A percentile compares a stretch with the other conserved stretches of the same genome.
These are phyloP conservation scores for Drosophila jambulina DNA, from an alignment of 1,140 invertebrate genomes.

Conservation along the genomic window DNA sequence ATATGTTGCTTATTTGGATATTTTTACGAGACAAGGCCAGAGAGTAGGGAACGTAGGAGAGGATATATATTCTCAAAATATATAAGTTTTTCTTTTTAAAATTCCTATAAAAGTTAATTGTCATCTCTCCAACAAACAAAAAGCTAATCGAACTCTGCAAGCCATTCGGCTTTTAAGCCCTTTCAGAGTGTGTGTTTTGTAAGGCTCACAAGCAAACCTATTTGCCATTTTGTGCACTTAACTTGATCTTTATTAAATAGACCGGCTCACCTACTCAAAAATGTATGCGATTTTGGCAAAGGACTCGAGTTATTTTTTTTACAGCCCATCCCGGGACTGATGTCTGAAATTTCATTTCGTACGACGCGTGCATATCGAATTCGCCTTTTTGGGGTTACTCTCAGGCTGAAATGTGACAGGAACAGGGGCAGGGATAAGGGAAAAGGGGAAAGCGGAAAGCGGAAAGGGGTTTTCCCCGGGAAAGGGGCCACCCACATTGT, in stretches of 20 bases:
- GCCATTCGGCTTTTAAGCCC: neutral
- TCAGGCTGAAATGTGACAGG: neutral
- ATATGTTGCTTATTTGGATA: neutral
- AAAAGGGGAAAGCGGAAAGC: too few species aligned
- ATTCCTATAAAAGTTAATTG: neutral
- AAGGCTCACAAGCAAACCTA: neutral
- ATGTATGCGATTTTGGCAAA: constrained; percentile 1
- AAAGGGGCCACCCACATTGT: constrained; percentile 43
- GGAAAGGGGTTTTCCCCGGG: neutral
- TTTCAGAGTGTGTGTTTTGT: neutral
- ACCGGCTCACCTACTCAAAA: constrained; percentile 1
- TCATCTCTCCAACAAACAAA: neutral
- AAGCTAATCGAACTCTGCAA: neutral
- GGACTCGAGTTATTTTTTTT: constrained; percentile 24
- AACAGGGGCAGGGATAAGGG: neutral
- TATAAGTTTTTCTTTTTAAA: neutral
- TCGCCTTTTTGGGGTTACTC: constrained; percentile 28
- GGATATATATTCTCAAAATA: too few species aligned
- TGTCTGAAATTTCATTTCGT: constrained; percentile 51
- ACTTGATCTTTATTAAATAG: constrained; percentile 24
- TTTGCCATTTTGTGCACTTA: constrained; percentile 20
- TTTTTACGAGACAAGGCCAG: neutral
- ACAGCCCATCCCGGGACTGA: constrained; percentile 1
- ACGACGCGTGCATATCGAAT: constrained; percentile 54
- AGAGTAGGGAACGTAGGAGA: neutral